Evolutionary conservation across 2,797 vertebrate species (phyloP).

Genomic region (Acanthornis magna): DNA sequence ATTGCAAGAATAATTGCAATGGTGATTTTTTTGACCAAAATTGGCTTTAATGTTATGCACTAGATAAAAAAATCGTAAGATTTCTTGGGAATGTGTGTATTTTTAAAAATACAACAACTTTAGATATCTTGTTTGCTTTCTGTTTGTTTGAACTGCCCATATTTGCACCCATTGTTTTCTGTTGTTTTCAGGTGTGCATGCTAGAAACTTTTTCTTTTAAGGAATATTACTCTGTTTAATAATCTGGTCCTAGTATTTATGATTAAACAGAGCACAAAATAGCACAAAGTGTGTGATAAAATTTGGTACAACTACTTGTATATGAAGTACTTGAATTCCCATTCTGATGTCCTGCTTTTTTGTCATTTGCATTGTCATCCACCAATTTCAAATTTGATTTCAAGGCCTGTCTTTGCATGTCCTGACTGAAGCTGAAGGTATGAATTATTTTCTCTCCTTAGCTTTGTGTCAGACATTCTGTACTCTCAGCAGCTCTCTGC

Average conservation of each 20-base stretch:
- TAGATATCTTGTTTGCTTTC: background rate
- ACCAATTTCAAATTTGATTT: background rate
- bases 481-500: background rate
- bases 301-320: background rate
- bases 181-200: background rate
- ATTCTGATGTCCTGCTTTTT: background rate
- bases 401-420: background rate
- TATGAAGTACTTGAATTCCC: background rate
- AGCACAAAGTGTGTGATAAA: background rate
- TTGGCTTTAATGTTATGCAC: background rate
- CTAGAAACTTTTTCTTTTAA: background rate
- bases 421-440: background rate
- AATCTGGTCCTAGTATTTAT: background rate
- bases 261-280: background rate
- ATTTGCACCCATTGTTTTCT: background rate
- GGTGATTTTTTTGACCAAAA: background rate
- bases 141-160: background rate
- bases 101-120: background rate
- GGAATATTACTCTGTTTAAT: background rate
- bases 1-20: background rate
- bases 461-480: background rate
- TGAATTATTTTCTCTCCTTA: background rate
- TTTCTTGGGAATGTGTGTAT: background rate
- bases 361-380: background rate
- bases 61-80: background rate